phyloP scores from a whole-genome alignment of 1,140 invertebrate genomes.

The Antheraea pernyi region DNA sequence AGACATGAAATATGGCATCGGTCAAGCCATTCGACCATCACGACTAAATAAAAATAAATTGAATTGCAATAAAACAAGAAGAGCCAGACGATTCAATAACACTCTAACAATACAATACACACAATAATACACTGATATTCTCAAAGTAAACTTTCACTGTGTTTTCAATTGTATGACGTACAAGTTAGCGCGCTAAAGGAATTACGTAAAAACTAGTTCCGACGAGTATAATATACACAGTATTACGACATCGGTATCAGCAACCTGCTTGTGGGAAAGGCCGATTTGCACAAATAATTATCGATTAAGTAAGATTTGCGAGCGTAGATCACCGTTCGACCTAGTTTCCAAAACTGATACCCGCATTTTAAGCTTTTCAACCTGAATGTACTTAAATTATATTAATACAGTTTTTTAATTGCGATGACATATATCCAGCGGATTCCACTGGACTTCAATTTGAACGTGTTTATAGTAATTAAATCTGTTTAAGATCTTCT shows the following conservation, averaged over 20 bases:
- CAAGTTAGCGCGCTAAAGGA: not conserved
- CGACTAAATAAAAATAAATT: no score
- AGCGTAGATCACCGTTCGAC: not conserved
- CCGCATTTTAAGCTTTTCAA: not conserved
- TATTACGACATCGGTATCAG: not conserved
- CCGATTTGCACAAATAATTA: not conserved
- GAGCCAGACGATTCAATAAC: not conserved
- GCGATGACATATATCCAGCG: no score
- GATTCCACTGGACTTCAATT: no score
- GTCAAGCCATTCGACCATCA: no score
- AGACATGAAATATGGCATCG: no score
- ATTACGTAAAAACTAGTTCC: constrained; percentile 3
- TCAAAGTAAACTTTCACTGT: constrained; percentile 1
- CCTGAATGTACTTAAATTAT: no score
- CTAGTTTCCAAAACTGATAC: not conserved
- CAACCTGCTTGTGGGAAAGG: not conserved
- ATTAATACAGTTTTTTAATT: no score
- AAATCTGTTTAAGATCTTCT: no score
- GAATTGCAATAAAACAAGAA: not conserved
- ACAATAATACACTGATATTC: not conserved
- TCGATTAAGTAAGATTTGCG: not conserved
- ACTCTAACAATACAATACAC: no score
- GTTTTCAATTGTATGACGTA: not conserved
- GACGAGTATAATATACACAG: not conserved
- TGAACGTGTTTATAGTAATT: no score